Evolutionary conservation across 2,797 vertebrate species (phyloP).

Genomic region (Melanotaenia maccullochi): DNA sequence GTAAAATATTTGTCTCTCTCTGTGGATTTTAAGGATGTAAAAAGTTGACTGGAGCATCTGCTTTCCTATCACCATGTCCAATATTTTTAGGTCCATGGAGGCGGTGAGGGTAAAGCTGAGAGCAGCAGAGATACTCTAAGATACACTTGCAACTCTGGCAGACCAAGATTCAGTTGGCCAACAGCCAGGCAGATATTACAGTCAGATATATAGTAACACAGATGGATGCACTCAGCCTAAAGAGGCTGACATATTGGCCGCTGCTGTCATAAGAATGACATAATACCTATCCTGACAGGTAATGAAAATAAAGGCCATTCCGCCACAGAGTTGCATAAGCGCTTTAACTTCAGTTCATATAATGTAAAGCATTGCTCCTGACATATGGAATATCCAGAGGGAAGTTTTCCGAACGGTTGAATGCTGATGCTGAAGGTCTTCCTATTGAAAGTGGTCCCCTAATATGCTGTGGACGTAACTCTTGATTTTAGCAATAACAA

Average conservation of each 20-base stretch:
- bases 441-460: constrained; percentile 35
- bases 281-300: constrained; percentile 80
- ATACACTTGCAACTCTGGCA: constrained; percentile 64
- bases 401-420: constrained; percentile 24
- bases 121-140: constrained; percentile 56
- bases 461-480: constrained; percentile 44
- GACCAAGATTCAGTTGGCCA: constrained; percentile 70
- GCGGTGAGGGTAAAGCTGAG: constrained; percentile 46
- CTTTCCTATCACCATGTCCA: constrained; percentile 54
- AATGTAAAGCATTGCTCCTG: constrained; percentile 69
- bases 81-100: constrained; percentile 68
- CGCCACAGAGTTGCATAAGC: constrained; percentile 75
- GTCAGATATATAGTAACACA: constrained; percentile 81
- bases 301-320: constrained; percentile 80
- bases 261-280: constrained; percentile 81
- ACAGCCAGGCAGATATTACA: constrained; percentile 77
- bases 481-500: constrained; percentile 42
- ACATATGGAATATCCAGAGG: constrained; percentile 67
- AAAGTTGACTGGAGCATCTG: constrained; percentile 58
- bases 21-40: constrained; percentile 65
- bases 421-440: constrained; percentile 58
- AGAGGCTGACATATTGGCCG: constrained; percentile 81
- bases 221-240: constrained; percentile 84
- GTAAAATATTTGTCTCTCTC: constrained; percentile 61
- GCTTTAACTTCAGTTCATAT: constrained; percentile 70